phyloP scores from a whole-genome alignment of 1,140 invertebrate species.

The Phymorhynchus buccinoides region DNA sequence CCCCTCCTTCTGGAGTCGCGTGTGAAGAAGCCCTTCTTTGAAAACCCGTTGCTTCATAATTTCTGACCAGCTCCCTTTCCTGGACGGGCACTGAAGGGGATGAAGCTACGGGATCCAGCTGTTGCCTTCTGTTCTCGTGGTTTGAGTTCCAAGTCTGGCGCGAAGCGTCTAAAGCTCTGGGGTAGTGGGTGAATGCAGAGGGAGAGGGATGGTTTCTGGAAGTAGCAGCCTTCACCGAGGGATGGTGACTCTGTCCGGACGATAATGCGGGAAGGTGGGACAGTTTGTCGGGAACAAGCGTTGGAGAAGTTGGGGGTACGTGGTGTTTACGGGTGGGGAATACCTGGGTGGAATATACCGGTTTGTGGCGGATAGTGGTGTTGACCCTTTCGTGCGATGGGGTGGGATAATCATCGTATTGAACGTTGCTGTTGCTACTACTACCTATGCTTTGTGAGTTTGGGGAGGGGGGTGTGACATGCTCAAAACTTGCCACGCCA shows the following conservation, averaged over 20 bases:
- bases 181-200: neutral
- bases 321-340: neutral
- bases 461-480: neutral
- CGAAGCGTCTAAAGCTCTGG: neutral
- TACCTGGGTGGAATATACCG: neutral
- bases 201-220: neutral
- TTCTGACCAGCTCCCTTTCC: neutral
- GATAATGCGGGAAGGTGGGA: neutral
- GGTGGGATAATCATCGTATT: conserved; percentile 1
- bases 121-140: neutral
- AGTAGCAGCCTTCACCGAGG: neutral
- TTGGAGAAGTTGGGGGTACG: neutral
- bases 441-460: neutral
- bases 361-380: neutral
- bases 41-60: neutral
- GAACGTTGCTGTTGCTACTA: neutral
- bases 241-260: neutral
- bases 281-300: neutral
- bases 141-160: neutral
- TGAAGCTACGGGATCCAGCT: neutral
- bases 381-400: neutral
- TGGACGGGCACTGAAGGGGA: neutral
- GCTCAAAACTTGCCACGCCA: neutral
- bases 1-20: no score
- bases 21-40: no score